Conservation (phyloP, 1,140 invertebrate species). For the Drusus annulatus region DNA sequence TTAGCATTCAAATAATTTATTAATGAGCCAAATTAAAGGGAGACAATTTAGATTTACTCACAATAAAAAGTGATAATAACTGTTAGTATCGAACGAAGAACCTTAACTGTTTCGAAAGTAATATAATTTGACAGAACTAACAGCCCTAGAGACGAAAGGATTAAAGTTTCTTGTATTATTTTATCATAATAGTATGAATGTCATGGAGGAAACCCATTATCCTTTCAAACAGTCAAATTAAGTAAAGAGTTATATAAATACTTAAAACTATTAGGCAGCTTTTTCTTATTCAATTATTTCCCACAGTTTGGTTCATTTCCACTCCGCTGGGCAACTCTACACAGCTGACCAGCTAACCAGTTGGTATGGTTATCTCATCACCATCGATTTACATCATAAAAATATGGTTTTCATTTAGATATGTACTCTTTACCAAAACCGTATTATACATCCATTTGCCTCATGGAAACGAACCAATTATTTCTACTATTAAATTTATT, state of each 20-base stretch:
- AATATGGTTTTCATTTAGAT: constrained; percentile 44
- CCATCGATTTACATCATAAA: constrained; percentile 13
- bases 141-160: too few relatives aligned
- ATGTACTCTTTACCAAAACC: constrained; percentile 31
- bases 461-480: background rate
- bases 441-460: background rate
- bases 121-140: too few relatives aligned
- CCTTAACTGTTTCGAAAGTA: too few relatives aligned
- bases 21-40: too few relatives aligned
- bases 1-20: too few relatives aligned
- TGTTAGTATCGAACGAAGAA: too few relatives aligned
- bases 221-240: constrained; percentile 9
- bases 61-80: too few relatives aligned
- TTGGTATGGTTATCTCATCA: too few relatives aligned
- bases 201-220: constrained; percentile 21
- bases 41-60: too few relatives aligned
- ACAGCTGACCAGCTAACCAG: too few relatives aligned
- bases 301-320: background rate
- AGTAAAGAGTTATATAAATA: constrained; percentile 8
- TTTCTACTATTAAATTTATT: background rate
- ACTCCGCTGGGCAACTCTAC: background rate
- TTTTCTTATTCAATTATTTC: background rate
- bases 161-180: background rate
- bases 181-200: background rate
- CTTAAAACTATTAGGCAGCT: constrained; percentile 35